Evolutionary conservation across 2,113 vertebrate genomes (phyloP), one percentile per base, ranked within the genome.

Genomic region (Neotoma lepida): DNA sequence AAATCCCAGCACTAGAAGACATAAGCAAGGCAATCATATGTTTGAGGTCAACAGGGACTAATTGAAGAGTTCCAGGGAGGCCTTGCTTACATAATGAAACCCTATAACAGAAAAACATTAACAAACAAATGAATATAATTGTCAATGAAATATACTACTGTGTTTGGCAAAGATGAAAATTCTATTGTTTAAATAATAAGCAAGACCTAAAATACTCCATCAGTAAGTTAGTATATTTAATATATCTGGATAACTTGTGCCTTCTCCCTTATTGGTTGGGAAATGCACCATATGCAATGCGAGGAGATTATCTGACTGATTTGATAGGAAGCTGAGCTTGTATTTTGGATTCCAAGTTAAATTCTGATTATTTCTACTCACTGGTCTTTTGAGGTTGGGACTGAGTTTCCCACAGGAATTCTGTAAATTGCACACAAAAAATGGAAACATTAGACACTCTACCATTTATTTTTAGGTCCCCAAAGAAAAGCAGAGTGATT

Each of bases 401-500:
- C 82, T 85, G 49, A 81, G 35, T 94, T 84, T 95, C n/a, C n/a
- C 30, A n/a, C 6, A 70, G 63, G 58, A 78, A 41, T 51, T 71
- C 41, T 87, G 39, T 88, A 22, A 77, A 51, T 58, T 74, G 18
- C 24, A 89, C 30, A 33, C 44, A 64, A 22, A 80, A 89, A 93
- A 74, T 70, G 17, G 39, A 81, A 91, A 85, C 6, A 86, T 30
- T 61, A 33, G 10, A 74, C 24, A 64, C 41, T 88, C 35, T 54
- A 54, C 41, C 26, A 61, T 71, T 96, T 89, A 14, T 85, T 92
- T 96, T 86, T 93, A 97, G 94, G 54, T 35, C 9, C 24, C 26
- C 12, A 51, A 86, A 91, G 13, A 86, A 61, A 15, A 77, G 7
- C 10, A 89, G 73, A 49, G 66, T 51, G 24, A 63, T 93, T 13